Conservation (phyloP, 2,797 vertebrate species). For the Enteromius anoplus region DNA sequence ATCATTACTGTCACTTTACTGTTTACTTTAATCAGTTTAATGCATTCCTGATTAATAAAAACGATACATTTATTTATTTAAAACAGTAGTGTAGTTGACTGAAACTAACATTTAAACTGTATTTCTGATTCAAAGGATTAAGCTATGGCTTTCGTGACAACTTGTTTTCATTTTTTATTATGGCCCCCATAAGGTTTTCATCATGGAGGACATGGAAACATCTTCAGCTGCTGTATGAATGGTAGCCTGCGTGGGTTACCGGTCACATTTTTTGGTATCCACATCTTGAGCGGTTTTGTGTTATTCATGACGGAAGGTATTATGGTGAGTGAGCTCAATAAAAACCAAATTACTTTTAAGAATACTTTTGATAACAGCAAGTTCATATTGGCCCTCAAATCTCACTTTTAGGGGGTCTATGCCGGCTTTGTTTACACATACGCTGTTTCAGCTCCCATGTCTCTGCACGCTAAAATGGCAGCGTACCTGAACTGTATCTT, state of each 20-base stretch:
- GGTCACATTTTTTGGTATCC: conserved; percentile 90
- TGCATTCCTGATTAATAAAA: neutral
- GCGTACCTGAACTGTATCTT: conserved; percentile 95
- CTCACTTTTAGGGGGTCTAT: conserved; percentile 84
- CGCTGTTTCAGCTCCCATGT: conserved; percentile 84
- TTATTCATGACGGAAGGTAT: conserved; percentile 98
- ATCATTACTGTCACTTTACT: neutral
- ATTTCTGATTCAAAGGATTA: neutral
- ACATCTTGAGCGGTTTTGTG: conserved; percentile 88
- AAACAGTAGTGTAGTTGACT: neutral
- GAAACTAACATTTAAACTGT: neutral
- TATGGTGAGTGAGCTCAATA: conserved; percentile 80
- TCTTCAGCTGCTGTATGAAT: conserved; percentile 89
- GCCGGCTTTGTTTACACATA: conserved; percentile 95
- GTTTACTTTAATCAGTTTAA: neutral
- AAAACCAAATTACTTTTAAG: neutral
- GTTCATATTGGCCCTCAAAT: conserved; percentile 18
- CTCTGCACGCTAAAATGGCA: conserved; percentile 85
- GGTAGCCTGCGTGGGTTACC: conserved; percentile 84
- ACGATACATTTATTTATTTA: neutral
- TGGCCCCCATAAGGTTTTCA: neutral
- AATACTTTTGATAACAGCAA: neutral
- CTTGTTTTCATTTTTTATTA: neutral
- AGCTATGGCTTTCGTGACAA: neutral
- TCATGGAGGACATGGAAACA: conserved; percentile 72